These are phyloP conservation scores for Pseudomyrmex gracilis DNA, from an alignment of 1,140 invertebrate species.

Conservation along the genomic window DNA sequence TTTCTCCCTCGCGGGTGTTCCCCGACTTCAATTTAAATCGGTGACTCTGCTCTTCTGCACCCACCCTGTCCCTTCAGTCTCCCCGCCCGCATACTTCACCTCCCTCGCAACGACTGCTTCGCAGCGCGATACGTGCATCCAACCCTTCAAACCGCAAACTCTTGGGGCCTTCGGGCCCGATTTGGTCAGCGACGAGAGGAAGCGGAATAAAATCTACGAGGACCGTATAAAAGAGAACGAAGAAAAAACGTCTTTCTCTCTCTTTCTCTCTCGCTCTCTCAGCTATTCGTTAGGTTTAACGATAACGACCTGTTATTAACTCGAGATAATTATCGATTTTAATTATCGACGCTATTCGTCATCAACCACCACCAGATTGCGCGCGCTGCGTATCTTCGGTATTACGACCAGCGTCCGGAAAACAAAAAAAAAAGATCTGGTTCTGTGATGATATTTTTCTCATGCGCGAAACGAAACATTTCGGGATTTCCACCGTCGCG, in stretches of 20 bases:
- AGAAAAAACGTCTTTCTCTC: conserved; percentile 49
- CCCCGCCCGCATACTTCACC: conserved; percentile 55
- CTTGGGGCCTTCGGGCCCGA: conserved; percentile 50
- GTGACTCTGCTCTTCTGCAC: conserved; percentile 82
- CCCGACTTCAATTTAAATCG: conserved; percentile 83
- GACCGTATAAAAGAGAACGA: conserved; percentile 55
- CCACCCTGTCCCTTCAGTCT: conserved; percentile 52
- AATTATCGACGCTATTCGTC: conserved; percentile 78
- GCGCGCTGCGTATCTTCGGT: neutral
- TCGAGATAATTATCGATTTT: conserved; percentile 83
- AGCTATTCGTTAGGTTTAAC: conserved; percentile 76
- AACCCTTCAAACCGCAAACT: conserved; percentile 67
- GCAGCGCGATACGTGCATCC: conserved; percentile 41
- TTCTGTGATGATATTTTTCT: neutral
- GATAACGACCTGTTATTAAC: conserved; percentile 83
- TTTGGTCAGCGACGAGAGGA: conserved; percentile 60
- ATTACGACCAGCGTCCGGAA: conserved; percentile 1
- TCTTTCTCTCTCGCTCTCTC: neutral
- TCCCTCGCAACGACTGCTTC: conserved; percentile 55
- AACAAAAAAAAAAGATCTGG: neutral
- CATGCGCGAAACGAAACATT: neutral
- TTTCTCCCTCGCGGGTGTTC: conserved; percentile 81
- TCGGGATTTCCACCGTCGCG: too few relatives aligned
- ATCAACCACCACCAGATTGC: conserved; percentile 64
- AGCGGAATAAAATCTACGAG: conserved; percentile 65